Conservation (phyloP, 2,888 invertebrate genomes). For the Epsilonema sp. region DNA sequence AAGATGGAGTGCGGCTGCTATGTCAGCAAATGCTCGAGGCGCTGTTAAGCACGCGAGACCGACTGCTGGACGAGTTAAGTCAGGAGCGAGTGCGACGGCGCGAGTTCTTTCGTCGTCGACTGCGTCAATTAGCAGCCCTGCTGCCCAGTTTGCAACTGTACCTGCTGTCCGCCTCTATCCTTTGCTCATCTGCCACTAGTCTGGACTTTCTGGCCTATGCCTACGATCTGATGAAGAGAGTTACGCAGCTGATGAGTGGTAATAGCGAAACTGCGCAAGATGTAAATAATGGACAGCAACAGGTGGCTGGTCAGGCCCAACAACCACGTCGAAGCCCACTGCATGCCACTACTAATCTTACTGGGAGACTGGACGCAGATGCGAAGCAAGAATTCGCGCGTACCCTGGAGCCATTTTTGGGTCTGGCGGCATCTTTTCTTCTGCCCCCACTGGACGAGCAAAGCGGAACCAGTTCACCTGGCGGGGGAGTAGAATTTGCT, state of each 20-base stretch:
- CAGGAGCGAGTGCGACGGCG: slow-evolving; percentile 13
- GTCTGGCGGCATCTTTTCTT: slow-evolving; percentile 8
- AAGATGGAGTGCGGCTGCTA: slow-evolving; percentile 44
- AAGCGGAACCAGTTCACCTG: no score
- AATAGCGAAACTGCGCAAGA: neutral
- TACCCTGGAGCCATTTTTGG: slow-evolving; percentile 11
- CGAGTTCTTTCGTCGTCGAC: slow-evolving; percentile 36
- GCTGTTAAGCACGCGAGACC: slow-evolving; percentile 31
- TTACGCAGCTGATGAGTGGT: neutral
- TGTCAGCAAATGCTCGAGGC: slow-evolving; percentile 46
- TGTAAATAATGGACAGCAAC: no score
- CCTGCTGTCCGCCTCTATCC: slow-evolving; percentile 47
- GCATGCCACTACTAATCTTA: no score
- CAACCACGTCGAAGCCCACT: no score
- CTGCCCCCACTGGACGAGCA: no score
- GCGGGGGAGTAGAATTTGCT: no score
- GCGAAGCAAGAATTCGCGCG: slow-evolving; percentile 5
- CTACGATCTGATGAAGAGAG: slow-evolving; percentile 12
- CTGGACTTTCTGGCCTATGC: slow-evolving; percentile 52
- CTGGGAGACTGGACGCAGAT: slow-evolving; percentile 3
- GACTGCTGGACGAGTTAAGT: slow-evolving; percentile 44
- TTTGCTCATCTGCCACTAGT: slow-evolving; percentile 49
- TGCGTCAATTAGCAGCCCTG: slow-evolving; percentile 41
- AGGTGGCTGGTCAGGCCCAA: no score
- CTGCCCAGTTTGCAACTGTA: slow-evolving; percentile 45